These are phyloP conservation scores for Eubasilissa regina DNA, from an alignment of 1,140 invertebrate species.

Conservation along the genomic window DNA sequence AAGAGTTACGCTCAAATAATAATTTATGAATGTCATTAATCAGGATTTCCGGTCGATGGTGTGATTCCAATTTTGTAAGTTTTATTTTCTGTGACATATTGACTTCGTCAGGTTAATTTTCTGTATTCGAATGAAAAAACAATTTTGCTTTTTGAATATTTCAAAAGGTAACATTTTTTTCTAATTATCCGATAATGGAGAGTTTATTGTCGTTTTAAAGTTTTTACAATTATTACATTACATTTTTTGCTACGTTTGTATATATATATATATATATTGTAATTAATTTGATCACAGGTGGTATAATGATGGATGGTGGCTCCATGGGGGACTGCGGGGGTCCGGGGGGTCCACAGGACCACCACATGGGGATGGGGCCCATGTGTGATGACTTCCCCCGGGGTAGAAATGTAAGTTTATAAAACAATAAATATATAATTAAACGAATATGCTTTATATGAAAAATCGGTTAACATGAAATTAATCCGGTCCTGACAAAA, in stretches of 20 bases:
- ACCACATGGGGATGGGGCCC: slow-evolving; percentile 66
- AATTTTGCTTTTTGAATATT: no score
- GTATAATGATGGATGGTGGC: slow-evolving; percentile 70
- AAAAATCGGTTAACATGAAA: not conserved
- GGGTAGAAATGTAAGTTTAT: slow-evolving; percentile 65
- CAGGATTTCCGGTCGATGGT: no score
- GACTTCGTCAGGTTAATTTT: no score
- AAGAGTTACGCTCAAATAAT: no score
- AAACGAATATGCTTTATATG: not conserved
- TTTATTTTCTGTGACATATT: no score
- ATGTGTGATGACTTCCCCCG: slow-evolving; percentile 70
- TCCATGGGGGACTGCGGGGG: slow-evolving; percentile 66
- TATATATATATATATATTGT: not conserved
- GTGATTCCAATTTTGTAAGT: no score
- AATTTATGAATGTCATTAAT: no score
- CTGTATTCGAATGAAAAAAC: no score
- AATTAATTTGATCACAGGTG: slow-evolving; percentile 61
- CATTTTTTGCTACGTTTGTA: slow-evolving; percentile 2
- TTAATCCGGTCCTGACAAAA: not conserved
- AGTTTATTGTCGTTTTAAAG: no score
- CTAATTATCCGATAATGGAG: no score
- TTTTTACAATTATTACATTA: not conserved
- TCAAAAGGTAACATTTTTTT: no score
- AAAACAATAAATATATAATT: not conserved
- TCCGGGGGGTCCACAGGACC: slow-evolving; percentile 62